Base-by-base conservation (phyloP, 2,113 vertebrate species). In the Chionomys nivalis region DNA sequence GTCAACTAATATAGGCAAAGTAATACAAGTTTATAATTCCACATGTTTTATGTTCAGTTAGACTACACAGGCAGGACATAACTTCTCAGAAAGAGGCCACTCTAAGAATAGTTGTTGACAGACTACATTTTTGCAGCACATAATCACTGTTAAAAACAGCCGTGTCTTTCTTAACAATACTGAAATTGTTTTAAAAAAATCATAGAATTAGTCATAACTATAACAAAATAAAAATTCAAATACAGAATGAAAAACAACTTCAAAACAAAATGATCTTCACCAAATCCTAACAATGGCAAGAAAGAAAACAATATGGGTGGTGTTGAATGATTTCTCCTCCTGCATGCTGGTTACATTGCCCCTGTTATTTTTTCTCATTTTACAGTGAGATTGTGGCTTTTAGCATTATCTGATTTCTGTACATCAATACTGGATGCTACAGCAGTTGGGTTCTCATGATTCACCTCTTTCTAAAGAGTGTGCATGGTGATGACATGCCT, bases 331-430 rank as follows among this genome's bases (percentile, higher is more conserved):
- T 81, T 90, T 44, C 10, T 68, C 19, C 87, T 66, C 68, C 49
- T 66, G 5, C n/a, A 7, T 19, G n/a, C 10, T 3, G 24, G 7
- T 63, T 66, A 55, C 81, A 93, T 70, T 3, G 21, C 49, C 23
- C 13, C 8, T 90, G 78, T 70, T 39, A 11, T 58, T 55, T 13
- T 61, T 66, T 89, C 23, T 83, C 61, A 72, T 87, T 75, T 83
- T 90, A 72, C 79, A 49, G 16, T 75, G 42, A 86, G 86, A 79
- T 24, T 9, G 63, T 39, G 23, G 10, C 55, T 82, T 88, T 89
- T 72, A 78, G 44, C 44, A 47, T 91, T 89, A 81, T 66, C 44
- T 91, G 33, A 97, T 87, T 81, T 93, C 58, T 90, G 65, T 14
- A 66, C 68, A 65, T 63, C 31, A 70, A n/a, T 44, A 42, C 31